These are phyloP conservation scores for Loxodonta africana DNA, from an alignment of 2,113 vertebrate species.

Conservation along the genomic window DNA sequence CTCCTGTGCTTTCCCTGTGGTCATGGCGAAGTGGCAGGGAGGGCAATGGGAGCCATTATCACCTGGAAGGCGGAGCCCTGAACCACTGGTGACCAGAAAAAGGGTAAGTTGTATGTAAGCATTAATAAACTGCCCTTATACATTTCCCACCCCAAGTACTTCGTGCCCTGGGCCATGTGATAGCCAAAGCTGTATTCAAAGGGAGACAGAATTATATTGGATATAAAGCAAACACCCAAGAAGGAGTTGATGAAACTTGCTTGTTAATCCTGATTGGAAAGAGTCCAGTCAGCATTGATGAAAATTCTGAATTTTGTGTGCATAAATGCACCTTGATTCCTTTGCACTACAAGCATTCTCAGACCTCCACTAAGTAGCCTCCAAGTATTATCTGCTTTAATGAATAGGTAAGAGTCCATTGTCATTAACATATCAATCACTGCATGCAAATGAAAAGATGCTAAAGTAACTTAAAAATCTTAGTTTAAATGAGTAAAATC, in stretches of 20 bases:
- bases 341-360: not conserved
- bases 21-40: not conserved
- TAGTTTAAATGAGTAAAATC: slow-evolving; percentile 40
- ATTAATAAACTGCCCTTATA: not conserved
- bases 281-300: not conserved
- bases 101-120: not conserved
- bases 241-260: not conserved
- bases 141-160: not conserved
- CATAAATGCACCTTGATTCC: not conserved
- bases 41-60: not conserved
- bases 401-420: slow-evolving; percentile 49
- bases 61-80: not conserved
- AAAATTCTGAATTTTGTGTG: not conserved
- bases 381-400: slow-evolving; percentile 7
- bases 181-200: not conserved
- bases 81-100: not conserved
- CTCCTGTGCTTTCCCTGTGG: not conserved
- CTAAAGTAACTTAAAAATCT: slow-evolving; percentile 38
- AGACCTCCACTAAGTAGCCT: not conserved
- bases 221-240: not conserved
- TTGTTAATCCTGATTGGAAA: not conserved
- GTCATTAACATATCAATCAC: slow-evolving; percentile 65
- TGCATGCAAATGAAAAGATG: slow-evolving; percentile 62
- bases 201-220: not conserved
- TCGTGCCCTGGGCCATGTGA: not conserved